Evolutionary conservation across 2,113 vertebrate genomes (phyloP).

Genomic region (Phasianus colchicus): DNA sequence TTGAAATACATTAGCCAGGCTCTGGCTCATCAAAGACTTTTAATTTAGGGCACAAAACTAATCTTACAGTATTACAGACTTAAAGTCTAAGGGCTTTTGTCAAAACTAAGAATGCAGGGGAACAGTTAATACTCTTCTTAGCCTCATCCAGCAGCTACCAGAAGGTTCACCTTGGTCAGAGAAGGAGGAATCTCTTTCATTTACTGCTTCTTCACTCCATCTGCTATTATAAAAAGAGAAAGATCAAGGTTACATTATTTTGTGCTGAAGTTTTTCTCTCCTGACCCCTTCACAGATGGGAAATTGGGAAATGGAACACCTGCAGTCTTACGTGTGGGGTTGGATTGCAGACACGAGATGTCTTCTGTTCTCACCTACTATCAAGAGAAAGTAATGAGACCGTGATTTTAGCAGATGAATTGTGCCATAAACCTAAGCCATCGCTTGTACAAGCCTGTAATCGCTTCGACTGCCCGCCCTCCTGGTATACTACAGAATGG

Average conservation of each 20-base stretch:
- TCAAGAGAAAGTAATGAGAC: constrained; percentile 85
- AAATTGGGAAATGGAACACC: constrained; percentile 88
- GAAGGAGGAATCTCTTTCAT: neutral
- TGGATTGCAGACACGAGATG: constrained; percentile 89
- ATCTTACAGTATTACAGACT: neutral
- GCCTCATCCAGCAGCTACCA: neutral
- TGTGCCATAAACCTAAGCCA: constrained; percentile 88
- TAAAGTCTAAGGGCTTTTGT: constrained; percentile 11
- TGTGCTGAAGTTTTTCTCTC: constrained; percentile 25
- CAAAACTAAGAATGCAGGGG: neutral
- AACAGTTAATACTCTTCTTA: neutral
- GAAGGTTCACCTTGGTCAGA: neutral
- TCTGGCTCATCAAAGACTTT: neutral
- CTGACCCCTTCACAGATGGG: constrained; percentile 85
- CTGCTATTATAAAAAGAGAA: neutral
- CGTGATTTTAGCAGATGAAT: constrained; percentile 80
- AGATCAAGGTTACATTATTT: neutral
- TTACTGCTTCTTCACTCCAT: neutral
- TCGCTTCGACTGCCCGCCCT: constrained; percentile 93
- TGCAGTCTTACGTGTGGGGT: constrained; percentile 94
- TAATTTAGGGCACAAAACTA: neutral
- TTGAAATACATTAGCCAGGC: neutral
- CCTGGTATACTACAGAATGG: constrained; percentile 89
- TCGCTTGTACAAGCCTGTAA: constrained; percentile 90
- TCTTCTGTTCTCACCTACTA: constrained; percentile 85